phyloP scores from a whole-genome alignment of 2,113 vertebrate genomes.

The Thryonomys swinderianus region DNA sequence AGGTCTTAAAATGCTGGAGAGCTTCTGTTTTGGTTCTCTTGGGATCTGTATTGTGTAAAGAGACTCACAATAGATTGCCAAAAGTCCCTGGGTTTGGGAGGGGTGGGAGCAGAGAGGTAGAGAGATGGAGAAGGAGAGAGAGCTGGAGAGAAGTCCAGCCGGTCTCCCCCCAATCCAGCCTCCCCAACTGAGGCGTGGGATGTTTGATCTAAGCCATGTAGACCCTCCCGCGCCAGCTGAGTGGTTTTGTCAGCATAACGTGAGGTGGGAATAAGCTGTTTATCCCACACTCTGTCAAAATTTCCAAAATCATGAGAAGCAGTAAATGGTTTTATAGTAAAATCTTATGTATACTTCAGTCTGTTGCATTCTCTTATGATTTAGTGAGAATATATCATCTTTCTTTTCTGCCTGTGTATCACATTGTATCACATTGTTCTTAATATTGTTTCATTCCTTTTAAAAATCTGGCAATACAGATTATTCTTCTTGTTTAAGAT shows the following conservation, averaged over 20 bases:
- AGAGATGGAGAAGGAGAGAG: neutral
- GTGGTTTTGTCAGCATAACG: neutral
- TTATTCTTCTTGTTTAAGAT: constrained; percentile 30
- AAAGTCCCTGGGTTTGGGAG: neutral
- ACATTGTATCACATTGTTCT: neutral
- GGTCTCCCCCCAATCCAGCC: neutral
- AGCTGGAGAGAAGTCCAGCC: no score
- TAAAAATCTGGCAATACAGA: neutral
- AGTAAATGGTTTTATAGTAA: neutral
- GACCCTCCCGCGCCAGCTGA: neutral
- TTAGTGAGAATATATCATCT: neutral
- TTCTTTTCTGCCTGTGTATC: neutral
- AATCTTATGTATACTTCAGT: neutral
- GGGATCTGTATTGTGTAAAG: neutral
- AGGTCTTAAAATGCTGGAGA: neutral
- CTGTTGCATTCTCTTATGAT: neutral
- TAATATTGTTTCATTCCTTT: neutral
- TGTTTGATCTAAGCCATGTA: neutral
- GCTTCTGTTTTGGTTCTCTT: constrained; percentile 3
- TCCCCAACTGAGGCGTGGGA: neutral
- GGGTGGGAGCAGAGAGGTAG: neutral
- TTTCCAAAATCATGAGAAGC: constrained; percentile 12
- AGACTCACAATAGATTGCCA: constrained; percentile 10
- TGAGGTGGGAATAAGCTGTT: neutral
- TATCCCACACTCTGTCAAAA: neutral